These are phyloP conservation scores for Pectinophora gossypiella DNA, from an alignment of 1,140 invertebrate species.

Conservation along the genomic window DNA sequence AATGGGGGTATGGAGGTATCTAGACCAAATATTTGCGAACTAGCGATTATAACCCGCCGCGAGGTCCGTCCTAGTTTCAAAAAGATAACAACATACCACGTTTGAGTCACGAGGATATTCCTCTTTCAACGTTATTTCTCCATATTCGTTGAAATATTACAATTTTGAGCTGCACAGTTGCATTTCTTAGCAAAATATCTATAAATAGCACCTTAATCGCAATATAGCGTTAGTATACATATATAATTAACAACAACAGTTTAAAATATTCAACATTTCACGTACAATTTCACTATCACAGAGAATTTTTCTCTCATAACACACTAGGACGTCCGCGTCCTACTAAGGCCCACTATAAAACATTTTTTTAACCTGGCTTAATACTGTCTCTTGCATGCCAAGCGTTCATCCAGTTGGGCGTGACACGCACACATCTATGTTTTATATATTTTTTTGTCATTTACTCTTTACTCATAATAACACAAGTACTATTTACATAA, in stretches of 20 bases:
- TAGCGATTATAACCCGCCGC: too few species aligned
- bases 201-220: neutral
- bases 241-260: neutral
- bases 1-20: too few species aligned
- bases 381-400: too few species aligned
- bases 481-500: slow-evolving; percentile 62
- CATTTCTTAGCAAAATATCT: neutral
- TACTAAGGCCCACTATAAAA: neutral
- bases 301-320: neutral
- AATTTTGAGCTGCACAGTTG: neutral
- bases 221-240: neutral
- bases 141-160: too few species aligned
- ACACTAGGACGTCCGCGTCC: neutral
- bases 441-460: slow-evolving; percentile 50
- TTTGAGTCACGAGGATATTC: too few species aligned
- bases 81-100: too few species aligned
- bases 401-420: too few species aligned
- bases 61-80: too few species aligned
- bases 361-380: neutral
- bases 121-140: too few species aligned
- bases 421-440: slow-evolving; percentile 1
- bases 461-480: slow-evolving; percentile 48
- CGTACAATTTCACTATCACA: neutral
- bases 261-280: neutral
- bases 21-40: too few species aligned